Evolutionary conservation across 2,113 vertebrate genomes (phyloP).

Genomic region (Chinchilla lanigera): DNA sequence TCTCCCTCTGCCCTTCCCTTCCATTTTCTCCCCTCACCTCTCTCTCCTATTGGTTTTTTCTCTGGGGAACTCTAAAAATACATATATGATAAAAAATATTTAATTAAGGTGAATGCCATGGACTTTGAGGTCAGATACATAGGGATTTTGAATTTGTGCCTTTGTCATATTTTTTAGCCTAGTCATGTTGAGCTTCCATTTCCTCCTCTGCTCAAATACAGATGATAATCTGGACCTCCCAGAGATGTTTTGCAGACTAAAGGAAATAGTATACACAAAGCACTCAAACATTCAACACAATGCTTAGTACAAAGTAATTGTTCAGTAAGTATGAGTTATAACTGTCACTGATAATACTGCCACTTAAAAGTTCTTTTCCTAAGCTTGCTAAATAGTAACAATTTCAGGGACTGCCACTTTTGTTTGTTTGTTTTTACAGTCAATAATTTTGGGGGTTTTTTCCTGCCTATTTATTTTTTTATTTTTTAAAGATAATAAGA

Average conservation of each 20-base stretch:
- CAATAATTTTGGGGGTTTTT: too few relatives aligned
- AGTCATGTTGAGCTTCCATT: neutral
- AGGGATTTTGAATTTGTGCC: conserved; percentile 20
- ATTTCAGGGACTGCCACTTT: neutral
- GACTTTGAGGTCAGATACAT: conserved; percentile 29
- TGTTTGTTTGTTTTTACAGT: neutral
- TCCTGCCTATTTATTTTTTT: too few relatives aligned
- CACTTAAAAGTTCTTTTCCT: conserved; percentile 29
- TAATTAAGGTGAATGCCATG: neutral
- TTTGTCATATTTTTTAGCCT: conserved; percentile 23
- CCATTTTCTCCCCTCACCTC: too few relatives aligned
- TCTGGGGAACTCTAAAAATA: conserved; percentile 7
- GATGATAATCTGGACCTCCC: conserved; percentile 28
- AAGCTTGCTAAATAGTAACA: neutral
- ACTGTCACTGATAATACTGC: neutral
- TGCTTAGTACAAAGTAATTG: conserved; percentile 11
- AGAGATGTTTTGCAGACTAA: conserved; percentile 18
- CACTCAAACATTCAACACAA: conserved; percentile 1
- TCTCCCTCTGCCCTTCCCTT: accelerated
- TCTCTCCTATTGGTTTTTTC: neutral
- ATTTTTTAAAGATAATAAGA: too few relatives aligned
- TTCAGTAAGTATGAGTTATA: neutral
- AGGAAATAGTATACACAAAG: conserved; percentile 15
- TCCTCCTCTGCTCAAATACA: conserved; percentile 46
- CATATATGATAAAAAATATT: neutral